Evolutionary conservation across 2,888 invertebrate species (phyloP).

Genomic region (Geophilus truncorum): DNA sequence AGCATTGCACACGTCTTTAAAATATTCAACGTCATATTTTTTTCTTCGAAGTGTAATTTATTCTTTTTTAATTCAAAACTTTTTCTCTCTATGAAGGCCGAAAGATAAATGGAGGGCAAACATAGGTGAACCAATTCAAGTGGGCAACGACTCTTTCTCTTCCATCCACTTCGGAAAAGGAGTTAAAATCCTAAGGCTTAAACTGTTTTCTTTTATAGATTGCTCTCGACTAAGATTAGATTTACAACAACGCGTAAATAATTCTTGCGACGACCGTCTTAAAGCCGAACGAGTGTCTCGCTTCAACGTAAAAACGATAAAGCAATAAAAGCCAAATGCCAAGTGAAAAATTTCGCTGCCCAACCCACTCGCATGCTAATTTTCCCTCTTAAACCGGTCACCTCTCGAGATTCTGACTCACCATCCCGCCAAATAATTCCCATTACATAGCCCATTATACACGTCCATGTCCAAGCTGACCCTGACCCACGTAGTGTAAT

Average conservation of each 20-base stretch:
- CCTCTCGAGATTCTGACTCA: background rate
- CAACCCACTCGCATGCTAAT: background rate
- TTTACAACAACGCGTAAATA: background rate
- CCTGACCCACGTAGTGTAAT: background rate
- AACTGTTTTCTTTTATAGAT: conserved; percentile 1
- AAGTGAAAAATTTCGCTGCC: background rate
- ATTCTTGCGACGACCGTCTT: background rate
- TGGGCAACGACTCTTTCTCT: conserved; percentile 8
- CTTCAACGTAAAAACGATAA: background rate
- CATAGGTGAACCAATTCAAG: conserved; percentile 16
- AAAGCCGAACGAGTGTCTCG: background rate
- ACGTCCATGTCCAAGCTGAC: background rate
- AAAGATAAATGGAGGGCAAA: conserved; percentile 11
- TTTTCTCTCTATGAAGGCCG: background rate
- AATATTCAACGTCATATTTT: background rate
- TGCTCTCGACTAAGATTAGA: background rate
- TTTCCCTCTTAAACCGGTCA: background rate
- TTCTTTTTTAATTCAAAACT: background rate
- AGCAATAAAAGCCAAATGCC: too few relatives aligned
- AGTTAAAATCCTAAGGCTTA: background rate
- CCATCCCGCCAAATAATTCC: background rate
- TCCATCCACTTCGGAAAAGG: background rate
- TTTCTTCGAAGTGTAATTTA: background rate
- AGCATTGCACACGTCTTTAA: background rate
- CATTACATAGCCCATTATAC: background rate